Conservation (phyloP, 53 echinoderm and acorn worm species). For the Arbacia lixula region DNA sequence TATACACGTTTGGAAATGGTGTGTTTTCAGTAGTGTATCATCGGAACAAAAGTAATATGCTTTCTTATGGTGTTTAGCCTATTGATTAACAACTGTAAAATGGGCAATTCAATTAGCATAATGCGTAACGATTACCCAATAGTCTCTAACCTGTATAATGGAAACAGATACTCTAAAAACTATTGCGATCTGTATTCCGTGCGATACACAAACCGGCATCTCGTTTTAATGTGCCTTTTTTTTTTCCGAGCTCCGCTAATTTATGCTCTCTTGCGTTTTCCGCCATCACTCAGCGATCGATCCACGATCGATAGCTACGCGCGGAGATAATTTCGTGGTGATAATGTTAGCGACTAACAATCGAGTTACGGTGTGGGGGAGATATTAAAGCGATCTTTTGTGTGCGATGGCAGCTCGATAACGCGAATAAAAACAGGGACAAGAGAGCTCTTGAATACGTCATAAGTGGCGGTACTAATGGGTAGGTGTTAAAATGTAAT, state of each 20-base stretch:
- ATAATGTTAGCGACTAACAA: conserved; percentile 34
- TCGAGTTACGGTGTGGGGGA: neutral
- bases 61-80: too few species aligned
- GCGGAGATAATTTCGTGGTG: conserved; percentile 47
- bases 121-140: too few species aligned
- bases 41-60: too few species aligned
- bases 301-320: conserved; percentile 20
- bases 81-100: neutral
- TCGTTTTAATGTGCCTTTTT: conserved; percentile 11
- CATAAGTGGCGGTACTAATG: conserved; percentile 34
- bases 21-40: too few species aligned
- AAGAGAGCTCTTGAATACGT: conserved; percentile 17
- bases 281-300: conserved; percentile 4
- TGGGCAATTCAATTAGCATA: neutral
- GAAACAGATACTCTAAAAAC: too few species aligned
- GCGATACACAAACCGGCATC: too few species aligned
- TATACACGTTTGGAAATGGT: too few species aligned
- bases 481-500: conserved; percentile 56
- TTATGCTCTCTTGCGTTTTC: neutral
- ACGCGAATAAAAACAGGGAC: neutral
- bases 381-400: conserved; percentile 42
- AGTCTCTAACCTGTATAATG: neutral
- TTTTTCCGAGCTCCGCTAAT: neutral
- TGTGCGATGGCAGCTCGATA: neutral
- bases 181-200: too few species aligned